Conservation (phyloP, 1,140 invertebrate species). For the Calephelis virginiensis region DNA sequence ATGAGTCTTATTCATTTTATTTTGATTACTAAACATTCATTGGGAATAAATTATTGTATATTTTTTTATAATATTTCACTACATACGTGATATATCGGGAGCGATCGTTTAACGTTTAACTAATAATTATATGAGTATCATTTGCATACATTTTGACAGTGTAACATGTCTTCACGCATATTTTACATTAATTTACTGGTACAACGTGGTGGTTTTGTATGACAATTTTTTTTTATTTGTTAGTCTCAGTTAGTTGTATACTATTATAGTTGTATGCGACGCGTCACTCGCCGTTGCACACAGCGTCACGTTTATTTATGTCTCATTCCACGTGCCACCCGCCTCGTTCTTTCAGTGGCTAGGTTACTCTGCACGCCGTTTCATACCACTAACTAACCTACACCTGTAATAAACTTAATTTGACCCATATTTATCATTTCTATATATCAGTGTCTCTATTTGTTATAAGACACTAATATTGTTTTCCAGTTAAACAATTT, state of each 20-base stretch:
- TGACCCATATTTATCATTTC: neutral
- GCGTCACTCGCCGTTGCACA: slow-evolving; percentile 30
- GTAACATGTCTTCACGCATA: neutral
- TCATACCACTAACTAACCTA: neutral
- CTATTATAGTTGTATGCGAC: slow-evolving; percentile 24
- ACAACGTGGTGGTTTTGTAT: neutral
- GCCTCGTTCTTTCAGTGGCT: slow-evolving; percentile 28
- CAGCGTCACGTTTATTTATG: slow-evolving; percentile 27
- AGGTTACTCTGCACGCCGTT: neutral
- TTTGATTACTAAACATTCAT: neutral
- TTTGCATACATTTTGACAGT: neutral
- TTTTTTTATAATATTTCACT: neutral
- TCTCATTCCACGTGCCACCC: slow-evolving; percentile 43
- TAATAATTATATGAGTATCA: neutral
- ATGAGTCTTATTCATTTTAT: too few species aligned
- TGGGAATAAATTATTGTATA: neutral
- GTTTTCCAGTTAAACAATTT: too few species aligned
- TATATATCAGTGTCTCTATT: too few species aligned
- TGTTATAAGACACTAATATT: too few species aligned
- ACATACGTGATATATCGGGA: neutral
- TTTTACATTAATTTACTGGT: slow-evolving; percentile 2
- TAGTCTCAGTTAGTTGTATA: slow-evolving; percentile 16
- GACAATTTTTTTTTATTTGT: slow-evolving; percentile 3
- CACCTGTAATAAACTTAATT: neutral
- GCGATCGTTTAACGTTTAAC: neutral